These are phyloP conservation scores for Melieria crassipennis DNA, from an alignment of 2,888 invertebrate genomes.

Conservation along the genomic window DNA sequence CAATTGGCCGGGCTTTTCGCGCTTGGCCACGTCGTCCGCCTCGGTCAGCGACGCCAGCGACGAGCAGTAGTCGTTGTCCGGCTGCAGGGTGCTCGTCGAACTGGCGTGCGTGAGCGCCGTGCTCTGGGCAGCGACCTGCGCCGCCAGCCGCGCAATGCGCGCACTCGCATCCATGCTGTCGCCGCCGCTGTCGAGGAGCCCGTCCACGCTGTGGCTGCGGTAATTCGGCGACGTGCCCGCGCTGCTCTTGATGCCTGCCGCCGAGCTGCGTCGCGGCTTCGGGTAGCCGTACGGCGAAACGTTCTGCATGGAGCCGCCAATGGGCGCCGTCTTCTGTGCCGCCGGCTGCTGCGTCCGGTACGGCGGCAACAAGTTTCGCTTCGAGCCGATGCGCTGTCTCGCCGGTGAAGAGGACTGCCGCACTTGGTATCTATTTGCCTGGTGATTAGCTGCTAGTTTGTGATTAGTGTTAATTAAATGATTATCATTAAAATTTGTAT, in stretches of 20 bases:
- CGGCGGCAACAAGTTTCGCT: conserved; percentile 59
- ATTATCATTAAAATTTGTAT: conserved; percentile 50
- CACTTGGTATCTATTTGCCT: conserved; percentile 69
- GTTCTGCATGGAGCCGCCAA: conserved; percentile 57
- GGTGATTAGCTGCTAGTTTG: conserved; percentile 66
- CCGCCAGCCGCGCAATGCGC: conserved; percentile 57
- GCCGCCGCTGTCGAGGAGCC: conserved; percentile 68
- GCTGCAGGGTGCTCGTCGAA: conserved; percentile 57
- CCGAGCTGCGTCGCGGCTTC: conserved; percentile 60
- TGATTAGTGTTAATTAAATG: conserved; percentile 64
- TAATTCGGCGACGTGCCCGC: conserved; percentile 62
- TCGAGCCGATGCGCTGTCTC: conserved; percentile 68
- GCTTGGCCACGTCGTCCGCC: conserved; percentile 50
- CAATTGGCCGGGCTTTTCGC: conserved; percentile 54
- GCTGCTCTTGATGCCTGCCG: conserved; percentile 56
- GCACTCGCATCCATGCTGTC: conserved; percentile 48
- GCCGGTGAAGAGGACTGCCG: conserved; percentile 75
- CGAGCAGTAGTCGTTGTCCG: conserved; percentile 43
- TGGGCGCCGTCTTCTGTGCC: conserved; percentile 42
- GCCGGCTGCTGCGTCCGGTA: conserved; percentile 60
- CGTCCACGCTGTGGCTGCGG: conserved; percentile 73
- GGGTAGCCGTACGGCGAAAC: conserved; percentile 54
- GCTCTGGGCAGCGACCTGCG: conserved; percentile 57
- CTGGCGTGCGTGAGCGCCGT: conserved; percentile 59
- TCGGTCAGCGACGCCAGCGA: conserved; percentile 40